phyloP scores from a whole-genome alignment of 2,888 invertebrate genomes.

The Cephus spinipes region DNA sequence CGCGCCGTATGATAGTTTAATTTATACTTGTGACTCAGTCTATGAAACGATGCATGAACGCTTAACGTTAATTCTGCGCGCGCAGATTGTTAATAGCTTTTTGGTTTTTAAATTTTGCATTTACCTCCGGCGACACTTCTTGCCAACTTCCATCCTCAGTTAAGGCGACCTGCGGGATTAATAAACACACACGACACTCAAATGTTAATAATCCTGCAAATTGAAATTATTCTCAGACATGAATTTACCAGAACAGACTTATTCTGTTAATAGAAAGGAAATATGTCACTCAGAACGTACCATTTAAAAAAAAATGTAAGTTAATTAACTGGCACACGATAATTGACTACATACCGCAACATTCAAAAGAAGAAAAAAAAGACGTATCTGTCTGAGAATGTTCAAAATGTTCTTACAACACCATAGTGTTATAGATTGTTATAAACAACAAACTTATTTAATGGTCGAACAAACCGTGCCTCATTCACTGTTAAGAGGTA shows the following conservation, averaged over 20 bases:
- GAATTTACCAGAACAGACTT: too few relatives aligned
- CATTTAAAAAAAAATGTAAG: too few relatives aligned
- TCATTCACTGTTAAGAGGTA: not conserved
- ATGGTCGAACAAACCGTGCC: not conserved
- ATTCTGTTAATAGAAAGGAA: too few relatives aligned
- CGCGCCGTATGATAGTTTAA: not conserved
- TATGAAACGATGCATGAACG: not conserved
- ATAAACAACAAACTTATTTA: not conserved
- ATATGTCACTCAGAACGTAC: too few relatives aligned
- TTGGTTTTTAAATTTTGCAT: not conserved
- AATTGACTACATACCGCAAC: too few relatives aligned
- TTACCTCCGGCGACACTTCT: slow-evolving; percentile 65
- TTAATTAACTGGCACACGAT: too few relatives aligned
- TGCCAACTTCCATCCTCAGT: slow-evolving; percentile 67
- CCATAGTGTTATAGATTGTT: not conserved
- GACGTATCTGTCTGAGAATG: not conserved
- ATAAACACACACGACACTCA: slow-evolving; percentile 50
- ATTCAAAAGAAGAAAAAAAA: too few relatives aligned
- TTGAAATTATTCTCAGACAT: not conserved
- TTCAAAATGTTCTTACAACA: not conserved
- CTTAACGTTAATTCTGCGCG: not conserved
- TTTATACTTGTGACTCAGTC: not conserved
- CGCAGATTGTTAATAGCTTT: not conserved
- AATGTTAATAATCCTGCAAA: not conserved
- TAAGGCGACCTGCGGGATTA: slow-evolving; percentile 66